phyloP scores from a whole-genome alignment of 2,797 vertebrate species.

The Diplodus sargus region DNA sequence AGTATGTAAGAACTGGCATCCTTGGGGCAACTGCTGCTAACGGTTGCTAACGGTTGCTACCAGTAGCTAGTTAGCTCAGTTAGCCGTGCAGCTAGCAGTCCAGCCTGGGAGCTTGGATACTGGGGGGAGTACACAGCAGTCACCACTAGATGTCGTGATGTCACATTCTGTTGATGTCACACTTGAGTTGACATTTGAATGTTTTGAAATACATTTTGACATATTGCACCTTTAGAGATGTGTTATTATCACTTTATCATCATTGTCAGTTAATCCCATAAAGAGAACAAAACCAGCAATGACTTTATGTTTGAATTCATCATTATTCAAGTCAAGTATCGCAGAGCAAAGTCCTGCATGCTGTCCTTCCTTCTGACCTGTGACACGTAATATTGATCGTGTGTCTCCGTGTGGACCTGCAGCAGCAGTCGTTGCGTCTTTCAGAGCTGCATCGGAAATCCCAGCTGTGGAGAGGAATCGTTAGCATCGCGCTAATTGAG shows the following conservation, averaged over 20 bases:
- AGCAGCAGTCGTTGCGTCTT: conserved; percentile 89
- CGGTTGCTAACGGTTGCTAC: too few relatives aligned
- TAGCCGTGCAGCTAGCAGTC: too few relatives aligned
- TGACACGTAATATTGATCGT: not conserved
- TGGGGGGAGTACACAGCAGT: too few relatives aligned
- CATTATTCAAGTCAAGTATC: not conserved
- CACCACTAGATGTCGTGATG: too few relatives aligned
- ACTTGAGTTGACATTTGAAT: too few relatives aligned
- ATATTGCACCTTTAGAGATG: too few relatives aligned
- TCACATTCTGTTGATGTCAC: too few relatives aligned
- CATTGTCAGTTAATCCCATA: not conserved
- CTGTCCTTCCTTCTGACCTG: not conserved
- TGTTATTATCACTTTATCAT: too few relatives aligned
- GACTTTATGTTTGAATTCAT: not conserved
- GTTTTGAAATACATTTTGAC: too few relatives aligned
- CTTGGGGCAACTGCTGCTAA: too few relatives aligned
- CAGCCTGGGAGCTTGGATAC: too few relatives aligned
- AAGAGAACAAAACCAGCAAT: not conserved
- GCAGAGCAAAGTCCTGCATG: not conserved
- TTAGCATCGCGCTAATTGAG: conserved; percentile 91
- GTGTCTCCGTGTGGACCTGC: conserved; percentile 70
- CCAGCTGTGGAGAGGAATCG: conserved; percentile 92
- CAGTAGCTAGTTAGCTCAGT: too few relatives aligned
- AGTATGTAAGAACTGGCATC: not conserved
- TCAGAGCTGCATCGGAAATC: conserved; percentile 89